A percentile compares a stretch with the other conserved stretches of the same genome.
Conservation (phyloP, 2,888 invertebrate species). For the Drosophila kuntzei region DNA sequence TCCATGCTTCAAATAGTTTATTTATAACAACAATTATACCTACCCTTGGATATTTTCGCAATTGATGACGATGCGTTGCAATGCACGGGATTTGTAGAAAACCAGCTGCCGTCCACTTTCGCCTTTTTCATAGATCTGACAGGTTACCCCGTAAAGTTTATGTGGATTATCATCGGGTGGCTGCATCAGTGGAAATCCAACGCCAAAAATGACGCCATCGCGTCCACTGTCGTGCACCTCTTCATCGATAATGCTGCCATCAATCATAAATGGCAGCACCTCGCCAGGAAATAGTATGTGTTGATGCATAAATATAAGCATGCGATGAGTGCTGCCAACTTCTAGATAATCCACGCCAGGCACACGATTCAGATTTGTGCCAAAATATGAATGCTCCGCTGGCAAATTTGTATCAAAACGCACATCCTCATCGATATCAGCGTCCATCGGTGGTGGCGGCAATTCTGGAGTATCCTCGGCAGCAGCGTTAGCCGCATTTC, state of each 20-base stretch:
- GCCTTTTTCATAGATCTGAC: conserved; percentile 85
- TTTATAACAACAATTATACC: neutral
- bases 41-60: conserved; percentile 81
- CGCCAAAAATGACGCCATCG: conserved; percentile 83
- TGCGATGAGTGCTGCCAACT: conserved; percentile 86
- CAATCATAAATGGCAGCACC: conserved; percentile 90
- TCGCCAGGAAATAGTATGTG: conserved; percentile 92
- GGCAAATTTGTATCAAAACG: conserved; percentile 87
- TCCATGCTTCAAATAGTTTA: neutral
- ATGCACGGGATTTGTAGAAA: conserved; percentile 90
- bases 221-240: conserved; percentile 76
- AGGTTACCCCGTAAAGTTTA: conserved; percentile 84
- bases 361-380: conserved; percentile 87
- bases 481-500: conserved; percentile 33
- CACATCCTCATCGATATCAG: conserved; percentile 67
- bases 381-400: conserved; percentile 86
- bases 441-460: conserved; percentile 42
- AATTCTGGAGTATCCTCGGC: conserved; percentile 18
- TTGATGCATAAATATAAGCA: conserved; percentile 88
- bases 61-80: conserved; percentile 89
- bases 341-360: conserved; percentile 89
- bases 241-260: conserved; percentile 84
- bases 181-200: conserved; percentile 82
- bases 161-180: conserved; percentile 58
- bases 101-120: conserved; percentile 83